Conservation (phyloP, 2,888 invertebrate species). For the Itoplectis maculator region DNA sequence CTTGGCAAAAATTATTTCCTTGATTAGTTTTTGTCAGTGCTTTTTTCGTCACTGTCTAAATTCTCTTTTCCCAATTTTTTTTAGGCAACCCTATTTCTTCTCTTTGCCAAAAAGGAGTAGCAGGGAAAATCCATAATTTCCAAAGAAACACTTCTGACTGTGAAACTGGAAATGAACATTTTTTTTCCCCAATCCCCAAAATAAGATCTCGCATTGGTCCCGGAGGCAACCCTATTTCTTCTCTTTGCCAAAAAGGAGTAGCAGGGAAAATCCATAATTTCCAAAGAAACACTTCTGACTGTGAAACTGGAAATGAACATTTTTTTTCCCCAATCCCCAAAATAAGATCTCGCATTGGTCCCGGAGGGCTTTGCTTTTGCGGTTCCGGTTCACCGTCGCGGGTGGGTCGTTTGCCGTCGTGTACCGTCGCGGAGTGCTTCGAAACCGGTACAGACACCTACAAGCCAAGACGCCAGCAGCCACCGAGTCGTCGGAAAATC, state of each 20-base stretch:
- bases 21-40: neutral
- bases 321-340: neutral
- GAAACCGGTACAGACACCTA: slow-evolving; percentile 27
- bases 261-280: no score
- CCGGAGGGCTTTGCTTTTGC: slow-evolving; percentile 9
- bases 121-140: no score
- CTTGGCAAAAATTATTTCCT: neutral
- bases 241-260: no score
- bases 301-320: no score
- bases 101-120: no score
- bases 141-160: no score
- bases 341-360: neutral
- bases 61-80: no score
- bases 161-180: no score
- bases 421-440: slow-evolving; percentile 56
- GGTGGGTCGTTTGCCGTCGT: slow-evolving; percentile 80
- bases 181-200: neutral
- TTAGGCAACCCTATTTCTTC: no score
- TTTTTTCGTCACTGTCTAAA: no score
- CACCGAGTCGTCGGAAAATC: slow-evolving; percentile 54
- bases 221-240: no score
- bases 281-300: no score
- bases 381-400: slow-evolving; percentile 78
- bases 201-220: neutral
- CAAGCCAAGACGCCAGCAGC: slow-evolving; percentile 1